phyloP scores from a whole-genome alignment of 2,113 vertebrate genomes.

The Coracopsis vasa region DNA sequence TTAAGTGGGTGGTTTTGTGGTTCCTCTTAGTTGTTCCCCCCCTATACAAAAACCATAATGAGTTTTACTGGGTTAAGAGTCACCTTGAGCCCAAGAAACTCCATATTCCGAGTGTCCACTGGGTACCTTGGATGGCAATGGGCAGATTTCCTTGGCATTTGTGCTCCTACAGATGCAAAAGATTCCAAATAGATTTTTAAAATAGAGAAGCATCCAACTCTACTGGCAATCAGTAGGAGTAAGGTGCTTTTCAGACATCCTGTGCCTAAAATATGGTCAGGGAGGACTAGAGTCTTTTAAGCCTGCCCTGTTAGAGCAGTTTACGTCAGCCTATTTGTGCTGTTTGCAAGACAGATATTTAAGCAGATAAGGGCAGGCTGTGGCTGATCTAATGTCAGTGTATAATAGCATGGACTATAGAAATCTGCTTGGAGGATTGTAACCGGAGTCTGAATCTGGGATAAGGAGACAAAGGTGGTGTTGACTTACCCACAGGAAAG shows the following conservation, averaged over 20 bases:
- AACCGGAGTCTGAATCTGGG: background rate
- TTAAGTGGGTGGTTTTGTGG: background rate
- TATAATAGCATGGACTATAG: background rate
- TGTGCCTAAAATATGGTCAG: background rate
- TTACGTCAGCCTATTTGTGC: background rate
- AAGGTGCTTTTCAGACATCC: background rate
- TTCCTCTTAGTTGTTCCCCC: background rate
- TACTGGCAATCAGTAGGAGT: background rate
- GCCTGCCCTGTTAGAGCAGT: background rate
- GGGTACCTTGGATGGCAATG: background rate
- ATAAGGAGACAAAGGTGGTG: rapidly evolving
- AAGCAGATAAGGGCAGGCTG: background rate
- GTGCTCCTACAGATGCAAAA: background rate
- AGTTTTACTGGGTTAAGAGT: background rate
- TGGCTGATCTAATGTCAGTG: background rate
- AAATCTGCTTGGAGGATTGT: background rate
- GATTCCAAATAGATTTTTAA: background rate
- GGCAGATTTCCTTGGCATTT: background rate
- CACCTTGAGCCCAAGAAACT: background rate
- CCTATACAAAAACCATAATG: background rate
- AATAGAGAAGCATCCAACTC: background rate
- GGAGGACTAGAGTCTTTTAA: background rate
- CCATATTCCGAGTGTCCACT: background rate
- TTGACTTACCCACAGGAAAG: background rate
- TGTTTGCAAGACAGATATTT: background rate